These are phyloP conservation scores for Tragelaphus buxtoni DNA, from an alignment of 2,113 vertebrate species.

Conservation along the genomic window DNA sequence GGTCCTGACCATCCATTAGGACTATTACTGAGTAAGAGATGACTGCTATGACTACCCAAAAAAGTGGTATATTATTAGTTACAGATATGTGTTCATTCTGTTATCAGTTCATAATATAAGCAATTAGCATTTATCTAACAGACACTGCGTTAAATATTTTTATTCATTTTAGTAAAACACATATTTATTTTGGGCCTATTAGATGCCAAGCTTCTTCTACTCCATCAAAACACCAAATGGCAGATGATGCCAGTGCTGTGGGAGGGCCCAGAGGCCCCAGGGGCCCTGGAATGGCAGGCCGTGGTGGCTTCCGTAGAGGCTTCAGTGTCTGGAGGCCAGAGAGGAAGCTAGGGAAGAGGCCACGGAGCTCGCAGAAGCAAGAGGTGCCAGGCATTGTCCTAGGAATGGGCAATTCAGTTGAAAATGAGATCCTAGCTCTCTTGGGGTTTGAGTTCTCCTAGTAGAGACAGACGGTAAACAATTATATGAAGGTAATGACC, in stretches of 20 bases:
- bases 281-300: background rate
- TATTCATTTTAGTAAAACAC: background rate
- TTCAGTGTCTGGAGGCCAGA: background rate
- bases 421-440: background rate
- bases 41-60: background rate
- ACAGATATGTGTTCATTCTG: background rate
- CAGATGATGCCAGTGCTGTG: background rate
- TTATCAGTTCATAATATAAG: background rate
- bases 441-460: background rate
- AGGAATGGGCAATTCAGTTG: background rate
- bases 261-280: background rate
- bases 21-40: background rate
- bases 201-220: background rate
- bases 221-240: background rate
- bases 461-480: background rate
- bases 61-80: background rate
- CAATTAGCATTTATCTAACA: background rate
- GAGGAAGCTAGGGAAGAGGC: background rate
- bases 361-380: accelerated
- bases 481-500: background rate
- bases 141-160: background rate
- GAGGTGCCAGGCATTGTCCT: background rate
- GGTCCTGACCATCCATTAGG: accelerated
- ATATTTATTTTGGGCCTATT: background rate
- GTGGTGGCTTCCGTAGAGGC: background rate